These are phyloP conservation scores for Drosophila gunungcola DNA, from an alignment of 1,140 invertebrate species.

Conservation along the genomic window DNA sequence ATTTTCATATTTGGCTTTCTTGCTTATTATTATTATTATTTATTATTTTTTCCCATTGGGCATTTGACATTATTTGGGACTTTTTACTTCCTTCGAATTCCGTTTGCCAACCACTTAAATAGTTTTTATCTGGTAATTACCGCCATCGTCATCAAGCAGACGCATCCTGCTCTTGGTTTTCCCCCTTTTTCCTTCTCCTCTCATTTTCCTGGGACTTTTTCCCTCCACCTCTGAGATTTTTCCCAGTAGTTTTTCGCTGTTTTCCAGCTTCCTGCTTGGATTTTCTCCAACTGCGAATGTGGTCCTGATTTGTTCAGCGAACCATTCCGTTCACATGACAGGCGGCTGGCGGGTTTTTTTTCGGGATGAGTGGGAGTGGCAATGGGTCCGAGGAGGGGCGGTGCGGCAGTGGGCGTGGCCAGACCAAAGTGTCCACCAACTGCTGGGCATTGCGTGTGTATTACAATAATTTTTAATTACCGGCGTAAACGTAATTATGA, in stretches of 20 bases:
- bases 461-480: conserved; percentile 85
- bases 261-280: conserved; percentile 26
- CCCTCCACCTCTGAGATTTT: conserved; percentile 13
- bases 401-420: conserved; percentile 47
- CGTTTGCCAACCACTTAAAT: conserved; percentile 68
- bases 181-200: conserved; percentile 8
- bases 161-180: conserved; percentile 37
- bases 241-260: conserved; percentile 12
- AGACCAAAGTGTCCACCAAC: conserved; percentile 43
- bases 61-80: background rate
- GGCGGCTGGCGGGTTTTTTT: background rate
- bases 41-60: too few relatives aligned
- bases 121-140: conserved; percentile 83
- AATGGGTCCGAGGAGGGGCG: background rate
- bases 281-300: conserved; percentile 35
- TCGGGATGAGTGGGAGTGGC: background rate
- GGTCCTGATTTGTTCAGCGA: conserved; percentile 72
- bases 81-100: conserved; percentile 3
- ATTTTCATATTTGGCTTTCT: background rate
- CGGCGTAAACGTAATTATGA: conserved; percentile 85
- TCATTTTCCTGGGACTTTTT: conserved; percentile 18
- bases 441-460: conserved; percentile 80
- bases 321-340: conserved; percentile 27
- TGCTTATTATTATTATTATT: too few relatives aligned
- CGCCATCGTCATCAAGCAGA: conserved; percentile 73